Base-by-base conservation (phyloP, 2,888 invertebrate species). In the Meloe dianella region DNA sequence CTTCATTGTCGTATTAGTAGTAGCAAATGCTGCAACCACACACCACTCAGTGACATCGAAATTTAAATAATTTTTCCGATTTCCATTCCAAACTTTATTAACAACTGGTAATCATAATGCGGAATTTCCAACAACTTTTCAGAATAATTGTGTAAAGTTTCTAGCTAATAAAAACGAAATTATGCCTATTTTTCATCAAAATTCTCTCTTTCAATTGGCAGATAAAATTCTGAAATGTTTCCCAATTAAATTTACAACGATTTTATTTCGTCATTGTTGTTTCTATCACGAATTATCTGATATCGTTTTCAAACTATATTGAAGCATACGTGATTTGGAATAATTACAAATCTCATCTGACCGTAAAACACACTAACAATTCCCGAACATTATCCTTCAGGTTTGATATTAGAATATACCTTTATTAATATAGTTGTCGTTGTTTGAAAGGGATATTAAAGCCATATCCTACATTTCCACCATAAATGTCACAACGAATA, bases 401-500 rank as follows among this genome's bases (percentile, higher is more conserved):
- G 66, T 66, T 68, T 66, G 68, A 66, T 68, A 68, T 64, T 10
- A 41, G 66, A 61, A 61, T 47, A n/a, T n/a, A 20, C 20, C 20
- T 47, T 47, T 20, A 47, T 20, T 47, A 47, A 22, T 47, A 47
- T 47, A 20, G 47, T 47, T 47, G 20, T 47, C 8, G 20, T 3
- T 47, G 20, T 9, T 20, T 20, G 47, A 17, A 20, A 20, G 58
- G 29, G 68, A 65, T 68, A 68, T 68, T 68, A 68, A 66, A 68
- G 66, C 68, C 64, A 66, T 68, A 66, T 68, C 68, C 68, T 63
- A 66, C 63, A 66, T 66, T 68, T 66, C 65, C 66, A 63, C 61
- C 65, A 68, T 68, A 68, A 68, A 68, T 66, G 68, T 68, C 68
- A 68, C 68, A 63, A 66, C 68, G 66, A 66, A 68, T 68, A 68